phyloP scores from a whole-genome alignment of 1,140 invertebrate species.

The Lucilia cuprina region DNA sequence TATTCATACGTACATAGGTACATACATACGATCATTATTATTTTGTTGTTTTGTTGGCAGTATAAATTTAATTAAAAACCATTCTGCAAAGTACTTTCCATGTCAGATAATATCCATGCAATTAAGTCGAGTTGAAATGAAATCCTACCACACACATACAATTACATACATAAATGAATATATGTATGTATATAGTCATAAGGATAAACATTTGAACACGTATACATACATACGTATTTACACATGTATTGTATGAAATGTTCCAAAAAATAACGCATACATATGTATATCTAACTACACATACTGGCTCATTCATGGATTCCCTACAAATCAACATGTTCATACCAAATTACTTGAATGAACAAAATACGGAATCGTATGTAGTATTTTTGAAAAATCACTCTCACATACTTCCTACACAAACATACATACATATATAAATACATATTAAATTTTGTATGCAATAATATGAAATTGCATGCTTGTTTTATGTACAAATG shows the following conservation, averaged over 20 bases:
- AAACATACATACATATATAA: not conserved
- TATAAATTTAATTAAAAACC: constrained; percentile 16
- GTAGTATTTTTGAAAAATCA: not conserved
- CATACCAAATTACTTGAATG: not conserved
- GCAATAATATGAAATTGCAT: not conserved
- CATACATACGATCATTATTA: not conserved
- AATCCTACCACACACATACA: not conserved
- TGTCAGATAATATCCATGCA: constrained; percentile 14
- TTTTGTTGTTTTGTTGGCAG: not conserved
- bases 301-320: not conserved
- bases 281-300: not conserved
- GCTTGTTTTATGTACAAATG: not conserved
- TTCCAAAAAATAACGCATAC: not conserved
- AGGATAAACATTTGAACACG: not conserved
- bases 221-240: not conserved
- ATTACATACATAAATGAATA: not conserved
- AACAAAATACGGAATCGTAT: not conserved
- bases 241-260: not conserved
- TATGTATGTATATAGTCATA: not conserved
- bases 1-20: not conserved
- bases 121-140: constrained; percentile 8
- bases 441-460: not conserved
- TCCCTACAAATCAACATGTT: not conserved
- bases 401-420: not conserved
- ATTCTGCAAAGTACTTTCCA: constrained; percentile 17